phyloP scores from a whole-genome alignment of 2,113 vertebrate genomes.

The Gulo gulo region DNA sequence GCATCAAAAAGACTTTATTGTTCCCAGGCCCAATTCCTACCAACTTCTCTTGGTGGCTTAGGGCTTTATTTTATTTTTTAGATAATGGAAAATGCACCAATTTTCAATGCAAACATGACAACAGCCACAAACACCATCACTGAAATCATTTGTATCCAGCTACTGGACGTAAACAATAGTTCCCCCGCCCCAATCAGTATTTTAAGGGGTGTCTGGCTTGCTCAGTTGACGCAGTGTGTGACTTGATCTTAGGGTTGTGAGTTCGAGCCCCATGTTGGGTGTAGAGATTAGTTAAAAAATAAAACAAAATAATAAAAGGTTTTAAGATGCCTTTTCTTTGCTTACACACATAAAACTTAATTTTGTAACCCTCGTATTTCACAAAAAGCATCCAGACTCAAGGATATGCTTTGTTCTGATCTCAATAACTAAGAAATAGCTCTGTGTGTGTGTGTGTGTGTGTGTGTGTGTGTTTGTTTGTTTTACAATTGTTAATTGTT shows the following conservation, averaged over 20 bases:
- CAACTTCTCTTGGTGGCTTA: not conserved
- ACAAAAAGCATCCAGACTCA: not conserved
- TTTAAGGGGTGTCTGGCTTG: not conserved
- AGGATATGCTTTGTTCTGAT: not conserved
- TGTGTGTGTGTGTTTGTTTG: no score
- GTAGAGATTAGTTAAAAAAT: not conserved
- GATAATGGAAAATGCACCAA: not conserved
- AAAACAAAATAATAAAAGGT: not conserved
- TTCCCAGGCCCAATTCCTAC: not conserved
- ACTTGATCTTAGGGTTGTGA: not conserved
- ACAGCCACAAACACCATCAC: not conserved
- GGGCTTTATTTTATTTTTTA: not conserved
- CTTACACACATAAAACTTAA: not conserved
- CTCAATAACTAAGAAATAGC: not conserved
- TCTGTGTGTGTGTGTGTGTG: not conserved
- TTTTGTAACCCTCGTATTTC: not conserved
- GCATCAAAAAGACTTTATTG: not conserved
- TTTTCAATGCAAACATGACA: not conserved
- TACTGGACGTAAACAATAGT: not conserved
- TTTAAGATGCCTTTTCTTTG: not conserved
- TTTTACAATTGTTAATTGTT: not conserved
- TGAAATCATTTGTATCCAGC: not conserved
- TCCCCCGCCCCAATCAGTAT: not conserved
- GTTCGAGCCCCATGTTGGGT: not conserved
- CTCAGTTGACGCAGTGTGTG: not conserved